Percentiles rank a stretch among this genome's conserved stretches.
These are phyloP conservation scores for Syncerus caffer DNA, from an alignment of 2,797 vertebrate species.

Conservation along the genomic window DNA sequence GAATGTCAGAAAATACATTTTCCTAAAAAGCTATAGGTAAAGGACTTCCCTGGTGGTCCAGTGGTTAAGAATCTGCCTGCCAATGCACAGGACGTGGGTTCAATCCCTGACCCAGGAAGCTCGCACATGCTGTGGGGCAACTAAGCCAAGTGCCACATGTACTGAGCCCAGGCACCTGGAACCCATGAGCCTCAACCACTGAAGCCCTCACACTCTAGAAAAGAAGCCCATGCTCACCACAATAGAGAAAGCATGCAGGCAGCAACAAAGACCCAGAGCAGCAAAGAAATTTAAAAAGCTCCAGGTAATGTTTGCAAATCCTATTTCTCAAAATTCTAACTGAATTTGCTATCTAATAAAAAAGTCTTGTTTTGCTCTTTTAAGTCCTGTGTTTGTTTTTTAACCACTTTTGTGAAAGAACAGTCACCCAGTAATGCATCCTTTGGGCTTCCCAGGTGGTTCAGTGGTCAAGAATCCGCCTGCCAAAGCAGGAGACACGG, in stretches of 20 bases:
- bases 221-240: background rate
- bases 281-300: background rate
- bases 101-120: background rate
- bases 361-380: background rate
- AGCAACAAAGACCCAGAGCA: background rate
- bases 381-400: background rate
- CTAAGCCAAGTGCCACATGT: background rate
- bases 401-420: background rate
- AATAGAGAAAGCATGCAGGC: background rate
- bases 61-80: background rate
- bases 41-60: background rate
- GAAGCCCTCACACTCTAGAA: background rate
- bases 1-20: background rate
- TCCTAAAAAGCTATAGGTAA: background rate
- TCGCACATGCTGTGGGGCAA: background rate
- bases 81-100: background rate
- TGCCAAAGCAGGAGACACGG: background rate
- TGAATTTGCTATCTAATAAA: background rate
- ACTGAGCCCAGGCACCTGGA: background rate
- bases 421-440: background rate
- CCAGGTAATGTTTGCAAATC: background rate
- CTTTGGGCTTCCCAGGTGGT: background rate
- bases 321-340: constrained; percentile 8
- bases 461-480: background rate
- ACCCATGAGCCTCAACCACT: background rate